phyloP scores from a whole-genome alignment of 92 coral and sea anemone species.

The Metridium senile region DNA sequence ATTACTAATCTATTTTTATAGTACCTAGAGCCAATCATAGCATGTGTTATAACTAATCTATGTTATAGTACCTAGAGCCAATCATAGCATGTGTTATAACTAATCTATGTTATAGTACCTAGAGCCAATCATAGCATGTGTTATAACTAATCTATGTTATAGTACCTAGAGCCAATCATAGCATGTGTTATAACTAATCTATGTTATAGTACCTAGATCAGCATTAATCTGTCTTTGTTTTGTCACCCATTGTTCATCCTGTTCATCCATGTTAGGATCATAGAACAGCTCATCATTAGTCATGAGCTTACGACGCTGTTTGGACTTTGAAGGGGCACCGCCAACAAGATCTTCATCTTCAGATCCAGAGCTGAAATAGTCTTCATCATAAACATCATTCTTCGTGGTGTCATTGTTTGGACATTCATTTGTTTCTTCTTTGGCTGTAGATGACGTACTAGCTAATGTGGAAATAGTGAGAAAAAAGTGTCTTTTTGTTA shows the following conservation, averaged over 20 bases:
- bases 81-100: too few species aligned
- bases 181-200: too few species aligned
- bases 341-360: constrained; percentile 93
- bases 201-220: constrained; percentile 69
- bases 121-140: too few species aligned
- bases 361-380: constrained; percentile 96
- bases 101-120: too few species aligned
- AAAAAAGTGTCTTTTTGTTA: not conserved
- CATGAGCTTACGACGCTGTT: constrained; percentile 74
- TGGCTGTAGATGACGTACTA: not conserved
- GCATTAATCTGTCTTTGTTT: constrained; percentile 71
- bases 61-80: too few species aligned
- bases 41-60: too few species aligned
- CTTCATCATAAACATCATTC: constrained; percentile 70
- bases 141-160: too few species aligned
- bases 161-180: too few species aligned
- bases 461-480: not conserved
- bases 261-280: constrained; percentile 97
- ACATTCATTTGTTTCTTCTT: not conserved
- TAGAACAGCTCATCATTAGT: constrained; percentile 86
- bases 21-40: too few species aligned
- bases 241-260: constrained; percentile 92
- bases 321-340: constrained; percentile 87
- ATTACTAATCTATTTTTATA: too few species aligned
- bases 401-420: constrained; percentile 8